Conservation (phyloP, 2,113 vertebrate species). For the Strix uralensis region DNA sequence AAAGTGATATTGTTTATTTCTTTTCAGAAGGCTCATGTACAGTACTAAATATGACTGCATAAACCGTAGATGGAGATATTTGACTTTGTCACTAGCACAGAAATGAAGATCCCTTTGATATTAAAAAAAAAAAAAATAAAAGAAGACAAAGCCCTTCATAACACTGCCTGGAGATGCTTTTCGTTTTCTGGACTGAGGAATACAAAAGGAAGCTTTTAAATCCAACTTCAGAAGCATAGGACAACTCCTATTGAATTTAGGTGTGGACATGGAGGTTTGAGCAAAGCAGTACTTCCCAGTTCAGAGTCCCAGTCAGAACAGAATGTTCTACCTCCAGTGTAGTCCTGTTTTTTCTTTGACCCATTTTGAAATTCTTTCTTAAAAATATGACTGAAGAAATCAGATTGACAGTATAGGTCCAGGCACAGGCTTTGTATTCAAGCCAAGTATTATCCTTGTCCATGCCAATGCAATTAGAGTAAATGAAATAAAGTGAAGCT, state of each 20-base stretch:
- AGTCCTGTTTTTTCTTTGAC: background rate
- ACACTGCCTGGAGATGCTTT: background rate
- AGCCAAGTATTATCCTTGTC: background rate
- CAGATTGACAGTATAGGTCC: background rate
- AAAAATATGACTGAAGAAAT: background rate
- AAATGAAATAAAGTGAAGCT: background rate
- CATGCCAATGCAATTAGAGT: background rate
- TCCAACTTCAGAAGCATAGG: background rate
- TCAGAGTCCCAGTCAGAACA: background rate
- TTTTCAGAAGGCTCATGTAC: background rate
- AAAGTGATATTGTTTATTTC: background rate
- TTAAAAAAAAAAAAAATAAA: background rate
- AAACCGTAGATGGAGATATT: background rate
- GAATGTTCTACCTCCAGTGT: background rate
- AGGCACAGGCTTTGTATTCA: background rate
- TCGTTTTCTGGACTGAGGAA: background rate
- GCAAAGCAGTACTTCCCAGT: background rate
- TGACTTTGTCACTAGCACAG: background rate
- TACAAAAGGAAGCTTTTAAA: background rate
- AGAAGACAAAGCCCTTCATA: background rate
- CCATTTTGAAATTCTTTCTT: background rate
- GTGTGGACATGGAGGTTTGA: fast-evolving
- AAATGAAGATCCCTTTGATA: background rate
- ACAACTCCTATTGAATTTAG: background rate
- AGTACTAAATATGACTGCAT: background rate